These are phyloP conservation scores for Neomorphus geoffroyi DNA, from an alignment of 2,797 vertebrate species.

Conservation along the genomic window DNA sequence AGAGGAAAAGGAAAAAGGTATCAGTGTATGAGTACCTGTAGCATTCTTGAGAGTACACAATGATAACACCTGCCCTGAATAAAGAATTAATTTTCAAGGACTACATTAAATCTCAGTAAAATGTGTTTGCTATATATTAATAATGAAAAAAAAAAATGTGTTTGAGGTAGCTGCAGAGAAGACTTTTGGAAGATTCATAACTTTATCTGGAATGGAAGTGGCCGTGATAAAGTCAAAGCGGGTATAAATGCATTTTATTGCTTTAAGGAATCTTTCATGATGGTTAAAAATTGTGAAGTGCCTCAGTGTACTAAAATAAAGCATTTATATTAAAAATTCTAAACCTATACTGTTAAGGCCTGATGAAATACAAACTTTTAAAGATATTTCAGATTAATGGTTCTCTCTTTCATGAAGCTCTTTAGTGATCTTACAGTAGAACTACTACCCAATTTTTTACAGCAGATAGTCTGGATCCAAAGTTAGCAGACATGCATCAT, in stretches of 20 bases:
- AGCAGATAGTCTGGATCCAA: not conserved
- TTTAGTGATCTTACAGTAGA: not conserved
- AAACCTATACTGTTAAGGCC: not conserved
- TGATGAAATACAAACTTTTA: not conserved
- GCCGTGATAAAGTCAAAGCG: not conserved
- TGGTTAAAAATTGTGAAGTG: not conserved
- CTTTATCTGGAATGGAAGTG: not conserved
- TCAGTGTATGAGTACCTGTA: not conserved
- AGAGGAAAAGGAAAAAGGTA: not conserved
- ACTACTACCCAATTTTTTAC: not conserved
- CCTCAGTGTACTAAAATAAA: not conserved
- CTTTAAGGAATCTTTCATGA: not conserved
- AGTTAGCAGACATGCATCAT: rapidly evolving
- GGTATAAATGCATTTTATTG: not conserved
- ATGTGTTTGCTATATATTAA: not conserved
- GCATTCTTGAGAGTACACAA: not conserved
- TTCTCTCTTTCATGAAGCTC: not conserved
- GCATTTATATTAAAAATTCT: not conserved
- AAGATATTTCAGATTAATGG: not conserved
- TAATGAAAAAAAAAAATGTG: not conserved
- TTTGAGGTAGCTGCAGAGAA: not conserved
- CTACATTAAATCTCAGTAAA: not conserved
- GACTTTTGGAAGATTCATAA: not conserved
- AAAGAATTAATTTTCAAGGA: not conserved
- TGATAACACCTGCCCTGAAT: not conserved